phyloP scores from a whole-genome alignment of 1,140 invertebrate genomes.

The Drosophila ananassae region DNA sequence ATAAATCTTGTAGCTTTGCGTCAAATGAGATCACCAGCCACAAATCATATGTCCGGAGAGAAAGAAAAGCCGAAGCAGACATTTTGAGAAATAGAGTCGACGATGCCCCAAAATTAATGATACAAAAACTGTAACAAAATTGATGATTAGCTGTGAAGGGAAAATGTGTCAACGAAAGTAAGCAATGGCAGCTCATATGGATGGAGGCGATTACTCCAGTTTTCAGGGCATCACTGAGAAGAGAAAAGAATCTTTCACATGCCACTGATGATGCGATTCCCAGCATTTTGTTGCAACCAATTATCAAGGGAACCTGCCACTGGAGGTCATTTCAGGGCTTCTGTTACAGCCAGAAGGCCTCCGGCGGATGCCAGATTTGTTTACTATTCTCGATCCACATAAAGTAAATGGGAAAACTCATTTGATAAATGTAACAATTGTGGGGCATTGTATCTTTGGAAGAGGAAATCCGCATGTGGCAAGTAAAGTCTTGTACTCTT shows the following conservation, averaged over 20 bases:
- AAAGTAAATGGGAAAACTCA: conserved; percentile 43
- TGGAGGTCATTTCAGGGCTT: conserved; percentile 35
- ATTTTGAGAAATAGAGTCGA: conserved; percentile 28
- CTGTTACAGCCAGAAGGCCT: conserved; percentile 19
- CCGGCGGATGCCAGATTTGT: conserved; percentile 46
- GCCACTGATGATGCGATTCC: conserved; percentile 7
- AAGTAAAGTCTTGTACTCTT: conserved; percentile 49
- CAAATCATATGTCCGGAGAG: conserved; percentile 38
- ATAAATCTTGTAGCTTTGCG: conserved; percentile 54
- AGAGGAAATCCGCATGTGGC: conserved; percentile 37
- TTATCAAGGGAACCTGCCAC: conserved; percentile 1
- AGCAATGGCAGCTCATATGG: conserved; percentile 29
- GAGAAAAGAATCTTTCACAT: conserved; percentile 12
- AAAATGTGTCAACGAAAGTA: conserved; percentile 79
- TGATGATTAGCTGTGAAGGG: conserved; percentile 50
- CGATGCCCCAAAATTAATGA: conserved; percentile 32
- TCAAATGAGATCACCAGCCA: conserved; percentile 68
- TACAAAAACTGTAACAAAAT: conserved; percentile 40
- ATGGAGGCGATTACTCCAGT: conserved; percentile 40
- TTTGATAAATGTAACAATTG: conserved; percentile 70
- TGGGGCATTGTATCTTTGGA: conserved; percentile 25
- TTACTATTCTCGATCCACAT: conserved; percentile 23
- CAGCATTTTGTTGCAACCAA: conserved; percentile 34
- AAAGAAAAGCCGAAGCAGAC: conserved; percentile 32
- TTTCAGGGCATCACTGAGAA: conserved; percentile 14